phyloP scores from a whole-genome alignment of 2,797 vertebrate species.

The Enteromius anoplus region DNA sequence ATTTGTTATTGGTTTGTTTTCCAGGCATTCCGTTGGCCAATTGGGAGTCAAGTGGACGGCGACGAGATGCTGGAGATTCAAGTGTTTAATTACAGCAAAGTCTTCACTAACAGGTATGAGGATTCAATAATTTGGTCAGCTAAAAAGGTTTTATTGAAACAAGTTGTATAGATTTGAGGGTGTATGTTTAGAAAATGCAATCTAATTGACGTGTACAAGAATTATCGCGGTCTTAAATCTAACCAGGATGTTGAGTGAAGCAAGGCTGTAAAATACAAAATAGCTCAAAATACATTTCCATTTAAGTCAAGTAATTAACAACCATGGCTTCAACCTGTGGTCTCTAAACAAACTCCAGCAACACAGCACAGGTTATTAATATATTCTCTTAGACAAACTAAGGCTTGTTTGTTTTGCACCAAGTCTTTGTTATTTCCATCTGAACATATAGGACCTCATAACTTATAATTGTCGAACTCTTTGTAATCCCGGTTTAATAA shows the following conservation, averaged over 20 bases:
- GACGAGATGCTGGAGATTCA: slow-evolving; percentile 93
- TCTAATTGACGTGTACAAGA: not conserved
- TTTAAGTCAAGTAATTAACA: not conserved
- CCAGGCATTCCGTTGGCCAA: slow-evolving; percentile 90
- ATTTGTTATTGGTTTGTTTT: slow-evolving; percentile 20
- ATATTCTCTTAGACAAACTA: not conserved
- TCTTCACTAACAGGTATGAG: slow-evolving; percentile 93
- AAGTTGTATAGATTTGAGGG: not conserved
- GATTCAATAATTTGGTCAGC: slow-evolving; percentile 1
- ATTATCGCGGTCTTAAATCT: not conserved
- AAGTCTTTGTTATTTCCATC: slow-evolving; percentile 1
- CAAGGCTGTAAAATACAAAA: not conserved
- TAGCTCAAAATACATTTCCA: not conserved
- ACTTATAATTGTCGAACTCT: not conserved
- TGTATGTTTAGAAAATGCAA: not conserved
- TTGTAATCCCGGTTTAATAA: not conserved
- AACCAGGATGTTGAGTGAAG: not conserved
- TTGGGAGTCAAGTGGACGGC: slow-evolving; percentile 85
- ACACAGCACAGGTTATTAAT: not conserved
- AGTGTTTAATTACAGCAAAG: slow-evolving; percentile 96
- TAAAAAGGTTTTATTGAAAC: not conserved
- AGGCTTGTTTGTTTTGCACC: slow-evolving; percentile 3
- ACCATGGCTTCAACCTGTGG: not conserved
- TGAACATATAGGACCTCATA: not conserved
- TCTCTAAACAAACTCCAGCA: not conserved